Percentiles rank a stretch among this genome's conserved stretches.
Conservation (phyloP, 2,113 vertebrate species). For the Calidris pygmaea region DNA sequence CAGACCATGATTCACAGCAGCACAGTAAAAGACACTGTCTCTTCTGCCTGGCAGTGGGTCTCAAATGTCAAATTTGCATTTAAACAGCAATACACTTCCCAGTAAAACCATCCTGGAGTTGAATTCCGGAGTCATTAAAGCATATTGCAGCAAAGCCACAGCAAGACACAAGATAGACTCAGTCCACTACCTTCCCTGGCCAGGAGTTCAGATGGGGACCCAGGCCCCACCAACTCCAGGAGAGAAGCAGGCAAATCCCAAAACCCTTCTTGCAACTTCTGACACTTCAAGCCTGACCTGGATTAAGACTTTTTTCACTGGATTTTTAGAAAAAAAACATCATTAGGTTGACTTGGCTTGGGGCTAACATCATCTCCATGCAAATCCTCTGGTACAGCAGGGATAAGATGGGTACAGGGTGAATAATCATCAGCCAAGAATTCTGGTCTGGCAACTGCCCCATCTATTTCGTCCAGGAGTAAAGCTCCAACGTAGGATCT, state of each 20-base stretch:
- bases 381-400: neutral
- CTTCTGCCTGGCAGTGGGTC: neutral
- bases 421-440: neutral
- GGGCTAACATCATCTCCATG: neutral
- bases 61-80: neutral
- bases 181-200: neutral
- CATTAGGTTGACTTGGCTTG: neutral
- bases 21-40: neutral
- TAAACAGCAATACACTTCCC: neutral
- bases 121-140: neutral
- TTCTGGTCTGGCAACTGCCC: neutral
- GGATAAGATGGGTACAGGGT: neutral
- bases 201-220: neutral
- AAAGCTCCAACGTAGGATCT: rapidly evolving
- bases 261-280: neutral
- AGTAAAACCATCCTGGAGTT: neutral
- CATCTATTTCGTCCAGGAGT: neutral
- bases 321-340: neutral
- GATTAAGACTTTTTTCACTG: too few species aligned
- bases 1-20: neutral
- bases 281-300: neutral
- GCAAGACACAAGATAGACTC: too few species aligned
- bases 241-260: neutral
- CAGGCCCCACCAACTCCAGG: neutral
- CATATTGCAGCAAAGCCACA: neutral